Conservation (phyloP, 35 echinoderm and acorn worm species). For the Apostichopus parvimensis region DNA sequence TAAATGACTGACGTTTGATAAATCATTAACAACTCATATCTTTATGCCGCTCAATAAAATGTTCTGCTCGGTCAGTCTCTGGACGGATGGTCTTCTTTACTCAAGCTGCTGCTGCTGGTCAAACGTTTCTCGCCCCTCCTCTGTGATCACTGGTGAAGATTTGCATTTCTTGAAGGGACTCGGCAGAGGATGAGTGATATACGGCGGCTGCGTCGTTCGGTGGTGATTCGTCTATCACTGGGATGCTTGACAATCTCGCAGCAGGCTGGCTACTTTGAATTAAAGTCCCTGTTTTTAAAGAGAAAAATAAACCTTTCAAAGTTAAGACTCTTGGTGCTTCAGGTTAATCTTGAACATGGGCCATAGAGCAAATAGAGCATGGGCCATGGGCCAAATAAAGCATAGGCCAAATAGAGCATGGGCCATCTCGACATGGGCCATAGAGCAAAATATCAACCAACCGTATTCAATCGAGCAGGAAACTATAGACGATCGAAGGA, state of each 20-base stretch:
- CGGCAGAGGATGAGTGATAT: conserved; percentile 81
- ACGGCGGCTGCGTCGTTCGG: conserved; percentile 34
- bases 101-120: neutral
- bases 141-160: neutral
- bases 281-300: neutral
- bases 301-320: neutral
- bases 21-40: no score
- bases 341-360: no score
- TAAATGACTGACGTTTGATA: no score
- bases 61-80: neutral
- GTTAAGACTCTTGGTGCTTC: neutral
- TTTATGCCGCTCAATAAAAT: neutral
- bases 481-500: no score
- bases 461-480: no score
- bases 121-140: neutral
- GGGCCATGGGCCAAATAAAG: neutral
- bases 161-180: conserved; percentile 75
- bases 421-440: no score
- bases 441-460: no score
- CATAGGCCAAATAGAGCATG: no score
- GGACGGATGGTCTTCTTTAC: neutral
- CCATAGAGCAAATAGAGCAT: neutral
- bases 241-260: neutral
- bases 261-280: conserved; percentile 29
- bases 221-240: conserved; percentile 44